Evolutionary conservation across 64 coral and sea anemone species (phyloP).

Genomic region (Porites australiensis): DNA sequence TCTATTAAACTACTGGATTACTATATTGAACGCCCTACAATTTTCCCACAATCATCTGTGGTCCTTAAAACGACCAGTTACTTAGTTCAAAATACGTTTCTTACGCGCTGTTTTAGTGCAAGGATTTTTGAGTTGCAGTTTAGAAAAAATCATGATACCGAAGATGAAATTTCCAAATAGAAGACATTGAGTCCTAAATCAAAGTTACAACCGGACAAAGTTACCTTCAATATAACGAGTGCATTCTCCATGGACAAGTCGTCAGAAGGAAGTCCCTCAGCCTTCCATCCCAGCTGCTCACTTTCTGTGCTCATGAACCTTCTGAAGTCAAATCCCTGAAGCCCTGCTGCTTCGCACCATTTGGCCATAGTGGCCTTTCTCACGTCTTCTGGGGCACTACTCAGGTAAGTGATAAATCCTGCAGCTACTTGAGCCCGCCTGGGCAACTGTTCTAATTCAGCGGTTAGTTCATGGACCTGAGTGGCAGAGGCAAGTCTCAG

Average conservation of each 20-base stretch:
- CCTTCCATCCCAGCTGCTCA: constrained; percentile 97
- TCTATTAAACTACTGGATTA: too few relatives aligned
- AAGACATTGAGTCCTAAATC: neutral
- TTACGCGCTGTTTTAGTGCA: too few relatives aligned
- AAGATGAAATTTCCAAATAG: too few relatives aligned
- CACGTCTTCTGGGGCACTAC: constrained; percentile 95
- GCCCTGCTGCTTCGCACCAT: constrained; percentile 91
- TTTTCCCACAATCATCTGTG: too few relatives aligned
- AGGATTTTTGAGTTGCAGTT: too few relatives aligned
- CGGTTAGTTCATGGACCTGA: constrained; percentile 94
- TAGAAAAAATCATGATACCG: too few relatives aligned
- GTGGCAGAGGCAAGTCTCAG: neutral
- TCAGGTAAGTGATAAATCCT: constrained; percentile 95
- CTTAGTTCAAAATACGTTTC: too few relatives aligned
- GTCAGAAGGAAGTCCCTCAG: constrained; percentile 95
- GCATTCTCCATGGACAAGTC: constrained; percentile 99
- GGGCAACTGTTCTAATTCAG: constrained; percentile 95
- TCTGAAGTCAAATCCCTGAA: constrained; percentile 99
- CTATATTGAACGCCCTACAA: too few relatives aligned
- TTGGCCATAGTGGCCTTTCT: constrained; percentile 74
- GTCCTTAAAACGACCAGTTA: too few relatives aligned
- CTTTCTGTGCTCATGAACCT: constrained; percentile 99
- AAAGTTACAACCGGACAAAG: neutral
- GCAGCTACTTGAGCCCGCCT: constrained; percentile 93
- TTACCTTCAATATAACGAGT: constrained; percentile 96